Percentiles rank a stretch among this genome's conserved stretches.
phyloP scores from a whole-genome alignment of 2,797 vertebrate species.

The Lophius americanus region DNA sequence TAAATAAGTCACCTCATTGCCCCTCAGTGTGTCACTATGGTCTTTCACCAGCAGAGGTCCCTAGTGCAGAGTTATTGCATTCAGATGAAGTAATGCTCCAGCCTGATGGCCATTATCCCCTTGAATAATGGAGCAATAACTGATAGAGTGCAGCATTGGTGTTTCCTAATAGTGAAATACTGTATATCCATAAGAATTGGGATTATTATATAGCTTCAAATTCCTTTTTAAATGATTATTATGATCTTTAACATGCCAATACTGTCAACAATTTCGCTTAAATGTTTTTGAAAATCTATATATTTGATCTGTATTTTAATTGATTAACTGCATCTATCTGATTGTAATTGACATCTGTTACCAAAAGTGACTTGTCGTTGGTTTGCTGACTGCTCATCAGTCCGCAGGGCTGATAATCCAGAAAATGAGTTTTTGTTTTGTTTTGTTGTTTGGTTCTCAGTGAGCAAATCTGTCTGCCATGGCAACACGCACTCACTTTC shows the following conservation, averaged over 20 bases:
- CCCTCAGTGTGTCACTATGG: slow-evolving; percentile 13
- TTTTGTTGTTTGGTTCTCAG: slow-evolving; percentile 9
- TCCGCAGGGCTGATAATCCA: not conserved
- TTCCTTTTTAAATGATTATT: slow-evolving; percentile 11
- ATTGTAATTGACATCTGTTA: slow-evolving; percentile 15
- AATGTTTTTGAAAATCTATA: slow-evolving; percentile 13
- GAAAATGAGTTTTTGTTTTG: slow-evolving; percentile 42
- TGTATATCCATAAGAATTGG: slow-evolving; percentile 28
- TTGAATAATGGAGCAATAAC: slow-evolving; percentile 22
- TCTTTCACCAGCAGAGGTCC: slow-evolving; percentile 72
- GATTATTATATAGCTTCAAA: slow-evolving; percentile 11
- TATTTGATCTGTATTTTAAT: slow-evolving; percentile 34
- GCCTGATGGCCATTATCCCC: not conserved
- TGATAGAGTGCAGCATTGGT: slow-evolving; percentile 7
- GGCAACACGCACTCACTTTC: slow-evolving; percentile 25
- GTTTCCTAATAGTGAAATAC: slow-evolving; percentile 24
- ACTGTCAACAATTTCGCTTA: not conserved
- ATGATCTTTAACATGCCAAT: not conserved
- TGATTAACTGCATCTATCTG: slow-evolving; percentile 12
- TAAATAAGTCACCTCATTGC: slow-evolving; percentile 29
- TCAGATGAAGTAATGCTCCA: slow-evolving; percentile 65
- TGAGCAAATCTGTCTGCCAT: slow-evolving; percentile 9
- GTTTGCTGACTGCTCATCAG: slow-evolving; percentile 4
- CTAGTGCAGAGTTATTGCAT: slow-evolving; percentile 35
- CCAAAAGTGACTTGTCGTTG: slow-evolving; percentile 18